phyloP scores from a whole-genome alignment of 2,113 vertebrate genomes.

The Pleuronectes platessa region DNA sequence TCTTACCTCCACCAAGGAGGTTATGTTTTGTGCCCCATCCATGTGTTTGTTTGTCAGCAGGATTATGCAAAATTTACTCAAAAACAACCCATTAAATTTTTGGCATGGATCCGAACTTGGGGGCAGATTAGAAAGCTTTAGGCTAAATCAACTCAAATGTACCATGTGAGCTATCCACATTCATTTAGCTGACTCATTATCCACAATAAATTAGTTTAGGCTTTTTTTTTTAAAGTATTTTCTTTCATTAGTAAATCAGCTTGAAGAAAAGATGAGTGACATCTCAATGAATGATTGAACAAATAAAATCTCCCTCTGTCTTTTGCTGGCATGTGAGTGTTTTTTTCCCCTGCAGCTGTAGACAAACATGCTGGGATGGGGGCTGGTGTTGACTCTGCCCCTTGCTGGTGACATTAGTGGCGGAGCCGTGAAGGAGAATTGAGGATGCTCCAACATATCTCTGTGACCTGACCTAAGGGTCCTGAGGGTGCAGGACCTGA shows the following conservation, averaged over 20 bases:
- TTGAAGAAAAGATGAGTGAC: neutral
- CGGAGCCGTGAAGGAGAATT: constrained; percentile 16
- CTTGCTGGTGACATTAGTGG: constrained; percentile 17
- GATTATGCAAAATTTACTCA: no score
- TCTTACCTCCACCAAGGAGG: no score
- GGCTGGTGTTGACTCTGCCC: constrained; percentile 21
- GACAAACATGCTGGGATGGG: constrained; percentile 44
- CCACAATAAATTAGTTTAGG: neutral
- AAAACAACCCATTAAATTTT: no score
- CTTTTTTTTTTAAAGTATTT: neutral
- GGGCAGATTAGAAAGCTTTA: neutral
- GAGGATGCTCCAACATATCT: neutral
- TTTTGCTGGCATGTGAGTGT: constrained; percentile 6
- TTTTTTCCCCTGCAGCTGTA: constrained; percentile 26
- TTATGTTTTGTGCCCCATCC: no score
- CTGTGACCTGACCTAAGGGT: no score
- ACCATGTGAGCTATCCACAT: neutral
- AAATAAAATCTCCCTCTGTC: neutral
- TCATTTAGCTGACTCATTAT: neutral
- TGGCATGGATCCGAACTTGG: no score
- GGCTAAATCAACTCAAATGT: neutral
- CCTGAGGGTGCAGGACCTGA: no score
- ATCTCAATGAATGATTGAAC: neutral
- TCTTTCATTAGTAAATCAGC: neutral
- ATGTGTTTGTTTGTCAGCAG: no score